phyloP scores from a whole-genome alignment of 2,797 vertebrate species.

The Myripristis murdjan region DNA sequence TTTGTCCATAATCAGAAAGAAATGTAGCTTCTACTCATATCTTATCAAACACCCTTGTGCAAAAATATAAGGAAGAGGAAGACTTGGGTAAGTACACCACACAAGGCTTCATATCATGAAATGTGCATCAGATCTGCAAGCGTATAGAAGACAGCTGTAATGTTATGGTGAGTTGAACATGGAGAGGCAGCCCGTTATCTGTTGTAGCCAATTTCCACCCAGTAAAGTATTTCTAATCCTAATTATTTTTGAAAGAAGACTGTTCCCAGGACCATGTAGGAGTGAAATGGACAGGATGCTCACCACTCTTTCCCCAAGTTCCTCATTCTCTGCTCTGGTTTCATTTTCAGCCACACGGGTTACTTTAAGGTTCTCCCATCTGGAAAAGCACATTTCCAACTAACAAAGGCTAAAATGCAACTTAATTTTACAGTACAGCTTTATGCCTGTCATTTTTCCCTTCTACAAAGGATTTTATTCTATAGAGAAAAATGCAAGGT shows the following conservation, averaged over 20 bases:
- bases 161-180: neutral
- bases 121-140: neutral
- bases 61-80: neutral
- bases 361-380: neutral
- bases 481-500: neutral
- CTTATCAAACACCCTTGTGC: neutral
- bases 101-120: neutral
- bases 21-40: neutral
- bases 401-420: neutral
- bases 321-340: slow-evolving; percentile 25
- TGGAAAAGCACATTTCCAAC: neutral
- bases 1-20: too few relatives aligned
- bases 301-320: slow-evolving; percentile 33
- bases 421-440: too few relatives aligned
- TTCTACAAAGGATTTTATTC: neutral
- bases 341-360: neutral
- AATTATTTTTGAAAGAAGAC: too few relatives aligned
- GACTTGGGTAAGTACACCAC: slow-evolving; percentile 15
- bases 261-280: neutral
- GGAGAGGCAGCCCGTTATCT: too few relatives aligned
- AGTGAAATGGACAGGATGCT: slow-evolving; percentile 45
- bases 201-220: too few relatives aligned
- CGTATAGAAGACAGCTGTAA: neutral
- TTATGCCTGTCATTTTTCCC: too few relatives aligned
- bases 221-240: too few relatives aligned